A percentile compares a stretch with the other conserved stretches of the same genome.
These are phyloP conservation scores for Syritta pipiens DNA, from an alignment of 2,888 invertebrate genomes.

Conservation along the genomic window DNA sequence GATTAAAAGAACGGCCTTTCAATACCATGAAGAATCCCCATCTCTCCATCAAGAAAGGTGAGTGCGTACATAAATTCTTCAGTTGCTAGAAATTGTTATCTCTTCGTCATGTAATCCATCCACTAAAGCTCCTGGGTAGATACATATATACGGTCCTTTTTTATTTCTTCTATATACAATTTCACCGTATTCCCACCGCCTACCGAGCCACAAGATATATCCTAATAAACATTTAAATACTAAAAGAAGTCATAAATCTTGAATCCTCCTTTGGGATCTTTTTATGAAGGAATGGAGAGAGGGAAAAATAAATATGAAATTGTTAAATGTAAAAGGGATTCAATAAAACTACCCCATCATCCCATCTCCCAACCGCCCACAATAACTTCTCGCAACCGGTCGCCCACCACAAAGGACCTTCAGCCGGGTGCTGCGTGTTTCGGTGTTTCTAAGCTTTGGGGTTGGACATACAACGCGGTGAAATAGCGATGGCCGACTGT, in stretches of 20 bases:
- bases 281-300: conserved; percentile 33
- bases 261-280: conserved; percentile 62
- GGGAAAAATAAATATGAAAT: conserved; percentile 13
- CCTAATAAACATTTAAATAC: conserved; percentile 69
- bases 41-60: conserved; percentile 39
- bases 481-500: conserved; percentile 62
- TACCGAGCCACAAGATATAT: conserved; percentile 42
- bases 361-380: conserved; percentile 2
- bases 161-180: conserved; percentile 15
- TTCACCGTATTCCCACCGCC: background rate
- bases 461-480: conserved; percentile 45
- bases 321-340: conserved; percentile 56
- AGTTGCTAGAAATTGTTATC: conserved; percentile 46
- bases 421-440: conserved; percentile 12
- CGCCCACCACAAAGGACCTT: conserved; percentile 16
- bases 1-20: conserved; percentile 41
- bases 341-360: conserved; percentile 7
- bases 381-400: conserved; percentile 10
- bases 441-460: conserved; percentile 25
- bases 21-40: conserved; percentile 38
- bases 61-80: conserved; percentile 62
- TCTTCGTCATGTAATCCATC: conserved; percentile 60
- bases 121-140: conserved; percentile 20
- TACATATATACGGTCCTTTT: conserved; percentile 11
- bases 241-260: conserved; percentile 69